These are phyloP conservation scores for Misgurnus anguillicaudatus DNA, from an alignment of 2,113 vertebrate species.

Conservation along the genomic window DNA sequence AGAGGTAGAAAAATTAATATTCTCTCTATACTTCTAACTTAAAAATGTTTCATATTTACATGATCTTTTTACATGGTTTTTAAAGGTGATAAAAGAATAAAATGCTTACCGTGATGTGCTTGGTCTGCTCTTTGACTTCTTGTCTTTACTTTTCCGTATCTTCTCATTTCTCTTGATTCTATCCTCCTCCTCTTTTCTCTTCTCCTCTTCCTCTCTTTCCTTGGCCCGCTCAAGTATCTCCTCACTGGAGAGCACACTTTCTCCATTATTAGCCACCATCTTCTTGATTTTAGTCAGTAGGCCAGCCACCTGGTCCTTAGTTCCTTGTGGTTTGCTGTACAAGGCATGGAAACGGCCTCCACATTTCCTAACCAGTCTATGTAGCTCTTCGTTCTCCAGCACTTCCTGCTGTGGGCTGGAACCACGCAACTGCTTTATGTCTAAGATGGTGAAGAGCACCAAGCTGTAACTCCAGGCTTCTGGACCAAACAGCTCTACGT, in stretches of 20 bases:
- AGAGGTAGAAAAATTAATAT: too few species aligned
- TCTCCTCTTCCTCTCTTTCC: slow-evolving; percentile 43
- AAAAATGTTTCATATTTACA: too few species aligned
- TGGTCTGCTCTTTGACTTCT: neutral
- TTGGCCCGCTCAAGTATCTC: slow-evolving; percentile 41
- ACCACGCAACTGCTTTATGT: slow-evolving; percentile 32
- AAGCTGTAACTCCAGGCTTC: slow-evolving; percentile 48
- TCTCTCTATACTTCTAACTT: too few species aligned
- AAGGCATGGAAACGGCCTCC: slow-evolving; percentile 48
- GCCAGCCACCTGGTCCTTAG: slow-evolving; percentile 37
- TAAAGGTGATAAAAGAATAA: neutral
- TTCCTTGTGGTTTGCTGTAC: slow-evolving; percentile 17
- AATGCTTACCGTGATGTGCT: slow-evolving; percentile 2
- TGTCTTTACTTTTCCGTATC: slow-evolving; percentile 9
- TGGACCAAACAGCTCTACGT: slow-evolving; percentile 50
- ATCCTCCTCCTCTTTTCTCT: slow-evolving; percentile 33
- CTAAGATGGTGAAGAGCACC: slow-evolving; percentile 51
- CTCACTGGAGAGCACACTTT: slow-evolving; percentile 44
- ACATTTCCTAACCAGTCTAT: slow-evolving; percentile 43
- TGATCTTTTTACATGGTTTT: too few species aligned
- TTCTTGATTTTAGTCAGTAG: slow-evolving; percentile 49
- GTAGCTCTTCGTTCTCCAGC: slow-evolving; percentile 42
- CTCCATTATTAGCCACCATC: slow-evolving; percentile 40
- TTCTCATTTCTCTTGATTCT: slow-evolving; percentile 28
- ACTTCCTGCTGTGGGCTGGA: slow-evolving; percentile 45